phyloP scores from a whole-genome alignment of 2,797 vertebrate genomes.

The Manis javanica region DNA sequence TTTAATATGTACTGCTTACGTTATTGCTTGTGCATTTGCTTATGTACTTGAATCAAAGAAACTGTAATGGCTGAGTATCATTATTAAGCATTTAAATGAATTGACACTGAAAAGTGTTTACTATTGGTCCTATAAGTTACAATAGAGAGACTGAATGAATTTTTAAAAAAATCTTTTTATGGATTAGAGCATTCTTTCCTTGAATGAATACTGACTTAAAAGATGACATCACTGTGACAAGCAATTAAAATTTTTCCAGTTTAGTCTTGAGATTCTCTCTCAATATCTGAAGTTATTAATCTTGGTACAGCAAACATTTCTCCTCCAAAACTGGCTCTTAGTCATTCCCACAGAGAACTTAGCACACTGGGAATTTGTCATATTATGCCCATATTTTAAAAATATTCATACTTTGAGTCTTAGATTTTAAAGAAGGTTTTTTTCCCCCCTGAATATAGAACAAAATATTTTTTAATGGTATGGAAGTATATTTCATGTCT shows the following conservation, averaged over 20 bases:
- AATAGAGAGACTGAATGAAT: neutral
- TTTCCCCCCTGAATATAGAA: neutral
- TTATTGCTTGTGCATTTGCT: slow-evolving; percentile 41
- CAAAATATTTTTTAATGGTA: slow-evolving; percentile 50
- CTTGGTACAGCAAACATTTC: slow-evolving; percentile 20
- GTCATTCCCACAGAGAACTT: neutral
- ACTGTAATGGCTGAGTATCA: neutral
- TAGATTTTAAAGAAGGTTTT: slow-evolving; percentile 37
- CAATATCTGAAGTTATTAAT: neutral
- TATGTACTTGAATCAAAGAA: slow-evolving; percentile 55
- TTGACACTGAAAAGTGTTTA: slow-evolving; percentile 44
- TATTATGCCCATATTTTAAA: neutral
- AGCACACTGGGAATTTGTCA: neutral
- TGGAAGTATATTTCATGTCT: slow-evolving; percentile 41
- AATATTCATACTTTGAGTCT: slow-evolving; percentile 44
- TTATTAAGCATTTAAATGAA: slow-evolving; percentile 29
- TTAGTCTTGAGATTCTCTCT: slow-evolving; percentile 39
- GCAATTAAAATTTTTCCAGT: slow-evolving; percentile 26
- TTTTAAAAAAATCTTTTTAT: slow-evolving; percentile 20
- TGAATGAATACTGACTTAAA: slow-evolving; percentile 49
- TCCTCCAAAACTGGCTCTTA: slow-evolving; percentile 24
- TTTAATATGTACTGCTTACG: slow-evolving; percentile 64
- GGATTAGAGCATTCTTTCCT: slow-evolving; percentile 17
- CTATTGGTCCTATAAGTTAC: neutral
- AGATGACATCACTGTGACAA: slow-evolving; percentile 33